Percentiles rank a stretch among this genome's conserved stretches.
Conservation (phyloP, 2,888 invertebrate species). For the Diaperis boleti region DNA sequence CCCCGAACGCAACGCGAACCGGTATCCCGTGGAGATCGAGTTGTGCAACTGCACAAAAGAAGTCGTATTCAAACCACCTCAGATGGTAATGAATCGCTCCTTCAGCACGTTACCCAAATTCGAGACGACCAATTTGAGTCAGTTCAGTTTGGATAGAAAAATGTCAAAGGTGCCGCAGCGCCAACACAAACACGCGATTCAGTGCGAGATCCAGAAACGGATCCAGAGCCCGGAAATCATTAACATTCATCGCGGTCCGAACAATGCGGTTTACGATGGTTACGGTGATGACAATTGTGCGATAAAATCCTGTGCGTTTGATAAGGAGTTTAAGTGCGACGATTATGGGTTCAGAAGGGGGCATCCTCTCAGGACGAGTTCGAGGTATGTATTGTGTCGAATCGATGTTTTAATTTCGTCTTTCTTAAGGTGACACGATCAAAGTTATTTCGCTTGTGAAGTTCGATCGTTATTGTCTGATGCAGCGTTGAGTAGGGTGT, state of each 20-base stretch:
- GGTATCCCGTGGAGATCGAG: conserved; percentile 56
- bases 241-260: conserved; percentile 62
- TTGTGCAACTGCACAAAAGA: conserved; percentile 61
- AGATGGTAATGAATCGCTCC: conserved; percentile 55
- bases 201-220: conserved; percentile 40
- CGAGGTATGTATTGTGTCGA: conserved; percentile 57
- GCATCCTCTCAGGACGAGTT: conserved; percentile 54
- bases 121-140: conserved; percentile 59
- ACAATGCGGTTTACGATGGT: conserved; percentile 57
- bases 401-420: too few species aligned
- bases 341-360: conserved; percentile 62
- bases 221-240: conserved; percentile 64
- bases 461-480: too few species aligned
- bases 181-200: conserved; percentile 53
- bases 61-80: conserved; percentile 39
- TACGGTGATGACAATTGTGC: conserved; percentile 58
- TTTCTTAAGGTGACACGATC: too few species aligned
- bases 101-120: conserved; percentile 60
- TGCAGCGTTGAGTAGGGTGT: too few species aligned
- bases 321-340: conserved; percentile 60
- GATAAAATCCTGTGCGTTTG: conserved; percentile 57
- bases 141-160: conserved; percentile 68
- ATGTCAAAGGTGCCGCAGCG: conserved; percentile 45
- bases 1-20: conserved; percentile 58
- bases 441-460: too few species aligned